A percentile compares a stretch with the other conserved stretches of the same genome.
These are phyloP conservation scores for Anagyrus pseudococci DNA, from an alignment of 2,888 invertebrate genomes.

Conservation along the genomic window DNA sequence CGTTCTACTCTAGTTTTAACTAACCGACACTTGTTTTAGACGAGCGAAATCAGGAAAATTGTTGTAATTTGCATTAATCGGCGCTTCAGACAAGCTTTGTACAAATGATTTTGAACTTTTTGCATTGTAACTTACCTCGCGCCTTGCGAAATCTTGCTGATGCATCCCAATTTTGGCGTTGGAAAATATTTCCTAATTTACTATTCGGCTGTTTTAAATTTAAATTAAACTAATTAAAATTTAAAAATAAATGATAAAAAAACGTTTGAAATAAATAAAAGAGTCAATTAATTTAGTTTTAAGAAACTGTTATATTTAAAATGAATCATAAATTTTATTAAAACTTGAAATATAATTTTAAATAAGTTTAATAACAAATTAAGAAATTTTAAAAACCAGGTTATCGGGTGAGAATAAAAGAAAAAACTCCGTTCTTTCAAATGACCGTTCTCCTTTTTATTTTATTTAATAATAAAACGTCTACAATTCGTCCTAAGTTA, in stretches of 20 bases:
- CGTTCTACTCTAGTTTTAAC: constrained; percentile 29
- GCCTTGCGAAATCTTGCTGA: constrained; percentile 2
- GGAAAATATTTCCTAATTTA: background rate
- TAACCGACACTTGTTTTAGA: constrained; percentile 19
- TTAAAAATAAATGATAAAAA: too few relatives aligned
- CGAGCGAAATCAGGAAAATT: constrained; percentile 31
- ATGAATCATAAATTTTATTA: too few relatives aligned
- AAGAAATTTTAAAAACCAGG: background rate
- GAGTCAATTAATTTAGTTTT: too few relatives aligned
- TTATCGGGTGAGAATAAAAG: constrained; percentile 11
- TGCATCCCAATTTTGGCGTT: constrained; percentile 3
- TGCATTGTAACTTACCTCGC: background rate
- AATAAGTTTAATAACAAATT: constrained; percentile 3
- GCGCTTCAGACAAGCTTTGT: constrained; percentile 11
- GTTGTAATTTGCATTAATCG: constrained; percentile 32
- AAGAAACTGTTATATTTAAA: too few relatives aligned
- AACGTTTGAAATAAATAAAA: too few relatives aligned
- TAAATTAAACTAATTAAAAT: too few relatives aligned
- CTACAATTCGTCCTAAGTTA: constrained; percentile 61
- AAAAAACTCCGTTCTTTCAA: constrained; percentile 48
- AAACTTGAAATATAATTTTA: background rate
- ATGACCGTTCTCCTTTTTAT: constrained; percentile 58
- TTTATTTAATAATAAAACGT: constrained; percentile 61
- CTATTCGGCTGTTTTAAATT: too few relatives aligned
- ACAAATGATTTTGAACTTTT: constrained; percentile 21